Evolutionary conservation across 2,888 invertebrate species (phyloP).

Genomic region (Sphaerophoria taeniata): DNA sequence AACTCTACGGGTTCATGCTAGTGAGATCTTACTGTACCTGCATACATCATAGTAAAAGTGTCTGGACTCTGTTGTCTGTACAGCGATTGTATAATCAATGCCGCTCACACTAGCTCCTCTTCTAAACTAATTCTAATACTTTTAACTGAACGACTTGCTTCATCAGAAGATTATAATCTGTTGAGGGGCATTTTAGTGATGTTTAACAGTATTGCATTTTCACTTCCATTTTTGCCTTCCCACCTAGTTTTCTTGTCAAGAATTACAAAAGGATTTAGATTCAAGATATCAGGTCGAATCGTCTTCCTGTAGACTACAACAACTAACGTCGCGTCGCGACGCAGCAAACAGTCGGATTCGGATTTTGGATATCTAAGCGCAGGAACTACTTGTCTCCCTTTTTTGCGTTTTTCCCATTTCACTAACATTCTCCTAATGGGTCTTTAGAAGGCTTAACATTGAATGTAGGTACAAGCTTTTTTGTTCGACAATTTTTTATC

Average conservation of each 20-base stretch:
- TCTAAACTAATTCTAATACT: background rate
- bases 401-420: background rate
- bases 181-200: constrained; percentile 52
- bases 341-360: constrained; percentile 38
- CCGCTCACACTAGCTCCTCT: background rate
- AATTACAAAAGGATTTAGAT: constrained; percentile 72
- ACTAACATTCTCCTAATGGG: constrained; percentile 50
- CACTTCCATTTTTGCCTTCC: constrained; percentile 33
- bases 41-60: background rate
- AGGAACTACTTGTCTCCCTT: too few species aligned
- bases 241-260: constrained; percentile 64
- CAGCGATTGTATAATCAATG: background rate
- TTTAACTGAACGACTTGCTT: constrained; percentile 70
- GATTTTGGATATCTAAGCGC: background rate
- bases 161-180: constrained; percentile 65
- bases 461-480: constrained; percentile 23
- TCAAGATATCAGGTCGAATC: constrained; percentile 52
- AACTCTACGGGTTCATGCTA: background rate
- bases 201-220: constrained; percentile 8
- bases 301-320: background rate
- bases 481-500: constrained; percentile 33
- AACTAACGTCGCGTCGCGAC: constrained; percentile 45
- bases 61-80: background rate
- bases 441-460: constrained; percentile 49
- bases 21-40: background rate